phyloP scores from a whole-genome alignment of 2,797 vertebrate genomes.

The Platyrinchus mystaceus region DNA sequence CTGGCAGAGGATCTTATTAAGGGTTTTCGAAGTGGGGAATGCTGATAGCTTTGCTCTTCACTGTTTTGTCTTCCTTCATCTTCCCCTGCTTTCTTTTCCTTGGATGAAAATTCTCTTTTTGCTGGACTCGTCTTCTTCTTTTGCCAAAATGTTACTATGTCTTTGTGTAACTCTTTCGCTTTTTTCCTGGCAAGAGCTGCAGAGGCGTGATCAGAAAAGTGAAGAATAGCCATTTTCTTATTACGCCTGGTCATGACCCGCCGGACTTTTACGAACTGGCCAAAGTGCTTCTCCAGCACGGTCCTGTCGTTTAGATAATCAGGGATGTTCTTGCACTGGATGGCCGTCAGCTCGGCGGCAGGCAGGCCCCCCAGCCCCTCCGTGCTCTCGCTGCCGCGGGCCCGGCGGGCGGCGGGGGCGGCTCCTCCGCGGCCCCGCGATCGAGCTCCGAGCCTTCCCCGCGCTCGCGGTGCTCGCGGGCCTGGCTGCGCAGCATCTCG shows the following conservation, averaged over 20 bases:
- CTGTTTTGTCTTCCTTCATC: no score
- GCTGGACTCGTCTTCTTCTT: conserved; percentile 92
- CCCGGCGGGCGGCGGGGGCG: conserved; percentile 30
- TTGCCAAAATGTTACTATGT: conserved; percentile 87
- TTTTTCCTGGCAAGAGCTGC: conserved; percentile 89
- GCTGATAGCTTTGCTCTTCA: no score
- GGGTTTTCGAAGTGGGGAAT: no score
- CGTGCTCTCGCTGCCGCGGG: conserved; percentile 73
- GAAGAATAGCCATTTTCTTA: conserved; percentile 82
- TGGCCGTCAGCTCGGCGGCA: conserved; percentile 73
- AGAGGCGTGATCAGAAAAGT: conserved; percentile 88
- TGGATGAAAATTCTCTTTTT: no score
- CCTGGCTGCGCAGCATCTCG: conserved; percentile 75
- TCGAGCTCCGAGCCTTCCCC: background rate
- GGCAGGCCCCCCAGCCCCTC: conserved; percentile 75
- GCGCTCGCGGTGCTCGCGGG: conserved; percentile 21
- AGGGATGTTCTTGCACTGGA: conserved; percentile 88
- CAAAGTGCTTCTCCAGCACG: conserved; percentile 83
- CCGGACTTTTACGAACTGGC: conserved; percentile 83
- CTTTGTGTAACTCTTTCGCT: conserved; percentile 82
- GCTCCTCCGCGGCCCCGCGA: background rate
- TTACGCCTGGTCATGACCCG: conserved; percentile 78
- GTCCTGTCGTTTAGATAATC: conserved; percentile 80
- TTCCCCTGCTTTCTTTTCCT: no score
- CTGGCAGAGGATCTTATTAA: no score